Percentiles rank a stretch among this genome's conserved stretches.
These are phyloP conservation scores for Orthonyx spaldingii DNA, from an alignment of 2,113 vertebrate species.

Conservation along the genomic window DNA sequence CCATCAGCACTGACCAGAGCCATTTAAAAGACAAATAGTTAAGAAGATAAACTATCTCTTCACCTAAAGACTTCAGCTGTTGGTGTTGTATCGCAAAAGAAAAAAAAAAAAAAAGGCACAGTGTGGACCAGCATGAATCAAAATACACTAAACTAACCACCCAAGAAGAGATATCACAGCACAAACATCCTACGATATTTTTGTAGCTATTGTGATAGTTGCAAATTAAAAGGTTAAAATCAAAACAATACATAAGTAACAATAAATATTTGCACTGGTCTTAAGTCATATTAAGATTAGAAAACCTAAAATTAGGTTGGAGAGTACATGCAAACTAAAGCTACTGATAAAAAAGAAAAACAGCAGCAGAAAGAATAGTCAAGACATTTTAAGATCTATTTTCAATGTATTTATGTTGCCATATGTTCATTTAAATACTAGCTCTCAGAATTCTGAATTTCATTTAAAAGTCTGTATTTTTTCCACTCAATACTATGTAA, in stretches of 20 bases:
- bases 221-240: not conserved
- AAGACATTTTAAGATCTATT: not conserved
- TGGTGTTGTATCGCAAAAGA: not conserved
- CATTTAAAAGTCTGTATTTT: not conserved
- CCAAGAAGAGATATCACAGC: not conserved
- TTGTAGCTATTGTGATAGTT: not conserved
- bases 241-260: not conserved
- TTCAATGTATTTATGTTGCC: not conserved
- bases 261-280: not conserved
- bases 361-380: not conserved
- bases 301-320: not conserved
- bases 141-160: not conserved
- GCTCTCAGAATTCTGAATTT: not conserved
- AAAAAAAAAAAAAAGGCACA: not conserved
- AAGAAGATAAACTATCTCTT: not conserved
- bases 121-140: not conserved
- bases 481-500: not conserved
- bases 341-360: not conserved
- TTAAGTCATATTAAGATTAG: not conserved
- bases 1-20: not conserved
- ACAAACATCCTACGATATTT: not conserved
- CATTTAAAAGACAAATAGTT: not conserved
- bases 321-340: not conserved
- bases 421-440: rapidly evolving
- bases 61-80: not conserved